Base-by-base conservation (phyloP, 1,140 invertebrate species). In the Drosophila murphyi region DNA sequence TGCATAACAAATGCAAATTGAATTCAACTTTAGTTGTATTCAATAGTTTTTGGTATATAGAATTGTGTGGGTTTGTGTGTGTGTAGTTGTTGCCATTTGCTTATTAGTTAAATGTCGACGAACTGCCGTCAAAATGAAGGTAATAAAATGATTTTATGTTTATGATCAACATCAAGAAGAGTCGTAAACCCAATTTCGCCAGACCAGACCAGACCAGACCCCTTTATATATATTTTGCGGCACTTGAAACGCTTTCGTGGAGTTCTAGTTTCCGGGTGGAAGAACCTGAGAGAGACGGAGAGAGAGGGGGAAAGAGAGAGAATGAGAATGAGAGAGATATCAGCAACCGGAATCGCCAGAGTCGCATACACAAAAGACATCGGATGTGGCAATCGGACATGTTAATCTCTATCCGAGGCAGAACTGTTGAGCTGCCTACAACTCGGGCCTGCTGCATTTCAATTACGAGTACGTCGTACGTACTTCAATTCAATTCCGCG, bases 341-440 rank as follows among this genome's bases (percentile, higher is more conserved):
- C 75, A 62, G 70, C 37, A 45, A 77, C 70, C 75, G 75, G 75
- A 77, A 77, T 77, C 70, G 63, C 31, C 51, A 10, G 35, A 37
- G 35, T 37, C 35, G 35, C 35, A 37, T 37, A 37, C 39, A 76
- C 60, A 76, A 76, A 64, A 56, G 41, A 55, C 69, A 59, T 60
- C 75, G 75, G 75, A 77, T 77, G 75, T 77, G 71, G 75, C 71
- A 77, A 77, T 77, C 75, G 75, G 71, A 77, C 75, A 74, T 77
- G 75, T 77, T 77, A 77, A 77, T 77, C 75, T 74, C 12, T 59
- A 43, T 29, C 29, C 28, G n/a, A 52, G 31, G 3, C 12, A 4
- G 57, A 3, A 12, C 59, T 50, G 50, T 35, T 62, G 28, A 20
- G 59, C 31, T 59, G 20, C 20, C 20, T 20, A 20, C 20, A 20